Evolutionary conservation across 35 echinoderm and acorn worm species (phyloP).

Genomic region (Hemicentrotus pulcherrimus): DNA sequence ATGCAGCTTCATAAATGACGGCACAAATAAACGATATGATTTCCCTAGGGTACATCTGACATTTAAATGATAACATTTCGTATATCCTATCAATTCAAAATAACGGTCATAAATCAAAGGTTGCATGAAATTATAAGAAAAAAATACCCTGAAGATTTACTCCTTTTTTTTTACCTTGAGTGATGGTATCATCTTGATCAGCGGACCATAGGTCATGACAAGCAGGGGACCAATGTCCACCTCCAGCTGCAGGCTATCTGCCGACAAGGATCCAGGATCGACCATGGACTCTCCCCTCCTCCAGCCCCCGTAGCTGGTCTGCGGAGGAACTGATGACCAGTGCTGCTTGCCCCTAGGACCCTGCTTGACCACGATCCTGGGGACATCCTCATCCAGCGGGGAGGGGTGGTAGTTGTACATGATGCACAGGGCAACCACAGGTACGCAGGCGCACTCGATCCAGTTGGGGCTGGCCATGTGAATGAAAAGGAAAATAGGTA

Average conservation of each 20-base stretch:
- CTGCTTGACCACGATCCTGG: conserved; percentile 61
- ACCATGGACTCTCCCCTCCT: conserved; percentile 57
- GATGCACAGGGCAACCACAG: conserved; percentile 75
- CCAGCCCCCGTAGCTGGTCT: conserved; percentile 67
- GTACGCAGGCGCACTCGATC: conserved; percentile 85
- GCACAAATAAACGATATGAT: too few species aligned
- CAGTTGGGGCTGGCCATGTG: conserved; percentile 46
- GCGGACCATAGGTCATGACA: conserved; percentile 79
- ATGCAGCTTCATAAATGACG: too few species aligned
- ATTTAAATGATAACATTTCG: too few species aligned
- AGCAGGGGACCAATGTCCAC: conserved; percentile 84
- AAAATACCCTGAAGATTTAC: too few species aligned
- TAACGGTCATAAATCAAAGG: too few species aligned
- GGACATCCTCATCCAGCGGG: conserved; percentile 79
- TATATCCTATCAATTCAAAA: too few species aligned
- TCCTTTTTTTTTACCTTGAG: conserved; percentile 71
- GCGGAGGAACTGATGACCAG: conserved; percentile 49
- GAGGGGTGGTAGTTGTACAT: conserved; percentile 83
- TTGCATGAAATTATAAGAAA: too few species aligned
- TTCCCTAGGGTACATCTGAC: too few species aligned
- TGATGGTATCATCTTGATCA: conserved; percentile 68
- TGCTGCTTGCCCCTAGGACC: conserved; percentile 42
- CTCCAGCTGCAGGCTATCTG: conserved; percentile 82
- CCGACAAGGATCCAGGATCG: conserved; percentile 58
- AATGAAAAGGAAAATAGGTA: not conserved